A percentile compares a stretch with the other conserved stretches of the same genome.
Evolutionary conservation across 1,140 invertebrate genomes (phyloP).

Genomic region (Cydia amplana): DNA sequence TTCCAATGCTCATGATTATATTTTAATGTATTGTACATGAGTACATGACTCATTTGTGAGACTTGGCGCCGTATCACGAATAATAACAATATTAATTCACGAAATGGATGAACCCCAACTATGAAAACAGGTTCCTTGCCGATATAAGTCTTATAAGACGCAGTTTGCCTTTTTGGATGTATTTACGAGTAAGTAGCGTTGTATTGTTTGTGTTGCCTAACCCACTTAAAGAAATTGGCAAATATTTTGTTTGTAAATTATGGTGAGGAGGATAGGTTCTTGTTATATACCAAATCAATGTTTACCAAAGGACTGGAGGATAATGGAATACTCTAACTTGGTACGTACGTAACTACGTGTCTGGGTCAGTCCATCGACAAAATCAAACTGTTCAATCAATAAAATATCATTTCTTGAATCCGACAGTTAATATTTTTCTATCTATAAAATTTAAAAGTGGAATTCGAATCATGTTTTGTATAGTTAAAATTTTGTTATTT

Average conservation of each 20-base stretch:
- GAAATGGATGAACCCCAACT: neutral
- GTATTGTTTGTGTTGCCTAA: neutral
- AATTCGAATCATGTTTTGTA: neutral
- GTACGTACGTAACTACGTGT: neutral
- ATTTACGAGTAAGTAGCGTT: neutral
- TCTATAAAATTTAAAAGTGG: conserved; percentile 1
- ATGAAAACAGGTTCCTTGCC: conserved; percentile 13
- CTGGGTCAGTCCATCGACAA: neutral
- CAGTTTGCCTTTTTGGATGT: conserved; percentile 1
- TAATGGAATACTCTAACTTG: neutral
- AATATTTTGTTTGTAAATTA: neutral
- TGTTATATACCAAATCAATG: conserved; percentile 13
- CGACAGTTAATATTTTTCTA: neutral
- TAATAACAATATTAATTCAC: neutral
- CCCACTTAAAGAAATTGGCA: neutral
- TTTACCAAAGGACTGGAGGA: conserved; percentile 18
- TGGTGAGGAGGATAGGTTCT: neutral
- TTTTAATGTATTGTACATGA: neutral
- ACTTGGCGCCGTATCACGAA: neutral
- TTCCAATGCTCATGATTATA: neutral
- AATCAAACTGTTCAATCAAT: neutral
- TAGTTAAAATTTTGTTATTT: neutral
- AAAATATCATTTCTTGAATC: neutral
- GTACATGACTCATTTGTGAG: neutral
- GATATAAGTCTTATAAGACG: neutral